Evolutionary conservation across 2,888 invertebrate genomes (phyloP), one percentile per base, ranked within the genome.

Genomic region (Cistogaster globosa): DNA sequence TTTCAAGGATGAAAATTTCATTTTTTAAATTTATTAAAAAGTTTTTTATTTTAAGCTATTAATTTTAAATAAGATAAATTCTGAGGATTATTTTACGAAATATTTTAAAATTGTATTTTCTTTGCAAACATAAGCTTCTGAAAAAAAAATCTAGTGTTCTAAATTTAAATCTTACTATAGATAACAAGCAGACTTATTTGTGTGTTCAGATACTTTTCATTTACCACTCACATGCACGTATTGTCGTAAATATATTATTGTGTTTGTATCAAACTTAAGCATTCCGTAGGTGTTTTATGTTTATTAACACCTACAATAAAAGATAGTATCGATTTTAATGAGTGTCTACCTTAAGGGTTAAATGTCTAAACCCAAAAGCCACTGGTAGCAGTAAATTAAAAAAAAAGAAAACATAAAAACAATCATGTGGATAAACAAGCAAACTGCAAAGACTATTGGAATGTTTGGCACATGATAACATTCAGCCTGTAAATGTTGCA

Each of bases 291-390:
- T 75, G 78, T 78, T 65, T 65, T 74, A 63, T 65, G 62, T 42
- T 77, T 67, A 65, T 69, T n/a, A 85, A 75, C 85, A 75, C 75
- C 69, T 69, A 63, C 77, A 63, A 53, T 65, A 65, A 79, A 69
- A 68, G 82, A 82, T 85, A 69, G 69, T 62, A 82, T 85, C 82
- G 74, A 60, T 85, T 85, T 85, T 85, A 82, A 85, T 82, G 85
- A 85, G 82, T 78, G 82, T 75, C 75, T 82, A 82, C 85, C 82
- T 74, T 82, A 51, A 75, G 85, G 85, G 85, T 85, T 85, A 85
- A 85, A 65, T 53, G 71, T 71, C 71, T 82, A 76, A 82, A 82
- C 82, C 71, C 63, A 58, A 65, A 69, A 77, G 71, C 69, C 76
- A 51, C 42, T 71, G 57, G 69, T 65, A 71, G 76, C 76, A 77